A percentile compares a stretch with the other conserved stretches of the same genome.
Conservation (phyloP, 2,797 vertebrate genomes). For the Protosalanx chinensis region DNA sequence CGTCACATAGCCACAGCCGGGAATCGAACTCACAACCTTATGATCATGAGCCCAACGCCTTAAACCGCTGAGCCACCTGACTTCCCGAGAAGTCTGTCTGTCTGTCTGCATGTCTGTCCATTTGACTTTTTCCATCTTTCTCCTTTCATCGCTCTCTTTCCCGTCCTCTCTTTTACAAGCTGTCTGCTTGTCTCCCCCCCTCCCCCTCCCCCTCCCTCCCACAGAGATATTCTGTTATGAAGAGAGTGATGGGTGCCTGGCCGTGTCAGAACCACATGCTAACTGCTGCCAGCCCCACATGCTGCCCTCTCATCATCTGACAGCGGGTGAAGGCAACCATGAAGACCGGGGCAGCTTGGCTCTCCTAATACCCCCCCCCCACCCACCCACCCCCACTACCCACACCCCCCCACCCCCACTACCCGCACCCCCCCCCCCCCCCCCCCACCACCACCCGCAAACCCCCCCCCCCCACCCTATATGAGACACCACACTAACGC, state of each 20-base stretch:
- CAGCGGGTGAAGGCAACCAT: constrained; percentile 27
- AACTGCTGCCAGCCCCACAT: constrained; percentile 10
- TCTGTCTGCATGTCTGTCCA: too few species aligned
- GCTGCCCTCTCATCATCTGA: constrained; percentile 20
- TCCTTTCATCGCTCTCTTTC: not conserved
- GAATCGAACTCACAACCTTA: too few species aligned
- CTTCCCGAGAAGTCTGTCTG: too few species aligned
- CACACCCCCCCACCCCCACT: too few species aligned
- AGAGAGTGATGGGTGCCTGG: constrained; percentile 4
- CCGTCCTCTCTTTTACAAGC: not conserved
- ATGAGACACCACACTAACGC: constrained; percentile 54
- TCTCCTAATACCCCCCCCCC: constrained; percentile 39
- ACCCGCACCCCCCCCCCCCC: not conserved
- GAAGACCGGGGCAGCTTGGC: constrained; percentile 43
- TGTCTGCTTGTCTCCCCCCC: not conserved
- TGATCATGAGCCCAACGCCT: too few species aligned
- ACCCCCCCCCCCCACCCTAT: constrained; percentile 31
- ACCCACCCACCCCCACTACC: too few species aligned
- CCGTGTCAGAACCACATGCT: constrained; percentile 13
- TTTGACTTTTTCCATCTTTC: not conserved
- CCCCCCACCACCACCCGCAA: too few species aligned
- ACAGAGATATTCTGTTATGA: not conserved
- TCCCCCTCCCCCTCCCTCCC: not conserved
- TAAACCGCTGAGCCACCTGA: too few species aligned
- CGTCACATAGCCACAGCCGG: too few species aligned